Base-by-base conservation (phyloP, 2,113 vertebrate genomes). In the Nibea coibor region DNA sequence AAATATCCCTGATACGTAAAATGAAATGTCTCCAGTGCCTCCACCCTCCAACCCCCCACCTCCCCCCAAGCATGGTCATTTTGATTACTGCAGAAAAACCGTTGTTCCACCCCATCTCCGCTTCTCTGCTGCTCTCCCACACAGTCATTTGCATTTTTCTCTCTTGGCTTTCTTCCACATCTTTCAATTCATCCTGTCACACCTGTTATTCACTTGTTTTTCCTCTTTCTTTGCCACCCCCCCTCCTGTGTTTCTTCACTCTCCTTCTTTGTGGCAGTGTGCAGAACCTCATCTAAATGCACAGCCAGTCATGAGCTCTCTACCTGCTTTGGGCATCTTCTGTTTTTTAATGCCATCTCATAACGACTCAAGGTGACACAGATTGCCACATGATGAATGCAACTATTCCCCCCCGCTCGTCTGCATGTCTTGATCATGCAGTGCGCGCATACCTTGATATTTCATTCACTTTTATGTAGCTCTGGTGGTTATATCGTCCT, bases 141-240 rank as follows among this genome's bases (percentile, higher is more conserved):
- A 81, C 90, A 77, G 7, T 78, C 86, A 93, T 93, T 92, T 89
- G 88, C 91, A 94, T 93, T 87, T 83, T 83, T 53, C 22, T 86
- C 80, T 75, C 68, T 50, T 85, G 85, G 83, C 78, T 84, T 39
- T 88, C 20, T 26, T 91, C 88, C 86, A 83, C 47, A 81, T 89
- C 78, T 87, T 86, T 76, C 73, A 48, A 84, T 89, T 78, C 70
- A 74, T 85, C 82, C 81, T 20, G 58, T 89, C 91, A 87, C 93
- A 94, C 93, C 91, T 93, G 91, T 93, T 91, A 86, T 91, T 83
- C 74, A 78, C 85, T 88, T 87, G 70, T 85, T 80, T 67, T 76
- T 35, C 66, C 72, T 57, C 47, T 28, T 43, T 58, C 35, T 39
- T 39, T 35, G 1, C 3, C 31, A 4, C 35, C 31, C 35, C 7